Conservation (phyloP, 2,888 invertebrate species). For the Acrocyrtus sp. region DNA sequence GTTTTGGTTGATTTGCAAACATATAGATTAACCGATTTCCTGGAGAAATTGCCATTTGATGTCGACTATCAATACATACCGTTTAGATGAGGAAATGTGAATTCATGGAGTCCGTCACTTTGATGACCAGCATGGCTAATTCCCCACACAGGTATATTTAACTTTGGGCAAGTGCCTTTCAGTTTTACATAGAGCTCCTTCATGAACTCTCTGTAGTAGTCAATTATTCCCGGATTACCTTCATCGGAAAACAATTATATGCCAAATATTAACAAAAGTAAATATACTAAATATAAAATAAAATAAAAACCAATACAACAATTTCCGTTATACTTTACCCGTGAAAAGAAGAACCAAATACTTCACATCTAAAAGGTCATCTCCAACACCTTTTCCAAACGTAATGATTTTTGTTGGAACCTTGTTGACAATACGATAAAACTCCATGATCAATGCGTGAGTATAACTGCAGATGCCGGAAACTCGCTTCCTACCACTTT, state of each 20-base stretch:
- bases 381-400: slow-evolving; percentile 78
- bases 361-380: slow-evolving; percentile 70
- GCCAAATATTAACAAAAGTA: slow-evolving; percentile 22
- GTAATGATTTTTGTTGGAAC: slow-evolving; percentile 79
- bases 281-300: not conserved
- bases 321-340: slow-evolving; percentile 66
- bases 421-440: slow-evolving; percentile 69
- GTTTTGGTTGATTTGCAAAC: too few species aligned
- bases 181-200: slow-evolving; percentile 73
- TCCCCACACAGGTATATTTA: slow-evolving; percentile 79
- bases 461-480: too few species aligned
- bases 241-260: too few species aligned
- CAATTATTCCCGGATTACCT: slow-evolving; percentile 87
- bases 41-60: not conserved
- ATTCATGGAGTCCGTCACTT: slow-evolving; percentile 41
- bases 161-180: slow-evolving; percentile 63
- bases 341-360: slow-evolving; percentile 81
- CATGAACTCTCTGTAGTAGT: slow-evolving; percentile 83
- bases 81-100: slow-evolving; percentile 36
- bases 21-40: not conserved
- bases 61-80: not conserved
- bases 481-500: too few species aligned
- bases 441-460: too few species aligned
- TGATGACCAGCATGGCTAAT: slow-evolving; percentile 88
- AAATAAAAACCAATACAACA: too few species aligned